Evolutionary conservation across 2,888 invertebrate species (phyloP), one percentile per base, ranked within the genome.

Genomic region (Tillus elongatus): DNA sequence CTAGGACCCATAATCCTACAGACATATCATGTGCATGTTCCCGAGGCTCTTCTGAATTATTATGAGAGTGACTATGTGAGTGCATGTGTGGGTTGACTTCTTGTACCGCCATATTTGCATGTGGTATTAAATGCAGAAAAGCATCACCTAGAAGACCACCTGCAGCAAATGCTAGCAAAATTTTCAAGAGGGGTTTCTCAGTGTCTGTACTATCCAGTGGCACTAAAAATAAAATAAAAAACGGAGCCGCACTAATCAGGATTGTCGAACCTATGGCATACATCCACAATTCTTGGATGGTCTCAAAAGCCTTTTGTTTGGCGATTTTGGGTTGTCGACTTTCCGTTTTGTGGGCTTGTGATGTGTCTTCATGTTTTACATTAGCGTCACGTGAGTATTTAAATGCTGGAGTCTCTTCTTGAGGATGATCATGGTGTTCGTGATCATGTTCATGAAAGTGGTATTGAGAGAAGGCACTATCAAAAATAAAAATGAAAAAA

Each of bases 71-170:
- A 8, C 67, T 61, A 50, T 78, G 75, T 1, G 67, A 60, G 55
- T 84, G 77, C 6, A 66, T 61, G 43, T 62, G 53, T 40, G 49
- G 13, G 42, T 45, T 44, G 45, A 50, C 16, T 36, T 30, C 24
- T 40, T 38, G 29, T 33, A 19, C 30, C 0, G 79, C 75, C 47
- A 71, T 71, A 15, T 82, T 74, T 31, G 98, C 95, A 66, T 99
- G 98, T 1, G 98, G 98, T 58, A 99, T 98, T 45, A 99, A 71
- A 69, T 99, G 98, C 3, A 99, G 73, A 65, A 99, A 99, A 0
- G 98, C 97, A 71, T 99, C 98, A 4, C 98, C 98, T 1, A 99
- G 72, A 9, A 99, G 73, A 30, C 98, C 92, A 29, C 95, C 92
- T 1, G 93, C 91, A 1, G 93, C 95, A 67, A 95, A 95, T 10